phyloP scores from a whole-genome alignment of 2,888 invertebrate species.

The Idaea aversata region DNA sequence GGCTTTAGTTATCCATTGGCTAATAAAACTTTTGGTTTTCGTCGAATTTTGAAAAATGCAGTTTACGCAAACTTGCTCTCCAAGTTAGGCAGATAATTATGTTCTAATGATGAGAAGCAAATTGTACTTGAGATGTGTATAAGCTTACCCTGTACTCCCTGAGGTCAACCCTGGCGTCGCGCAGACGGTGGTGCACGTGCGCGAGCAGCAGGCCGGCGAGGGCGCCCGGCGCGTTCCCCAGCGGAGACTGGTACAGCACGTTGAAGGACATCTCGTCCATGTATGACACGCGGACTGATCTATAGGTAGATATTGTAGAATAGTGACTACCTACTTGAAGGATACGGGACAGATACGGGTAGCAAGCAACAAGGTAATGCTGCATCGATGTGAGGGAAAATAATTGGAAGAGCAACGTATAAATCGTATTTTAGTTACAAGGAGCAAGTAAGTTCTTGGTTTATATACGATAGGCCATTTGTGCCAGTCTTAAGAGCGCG shows the following conservation, averaged over 20 bases:
- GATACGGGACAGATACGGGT: too few relatives aligned
- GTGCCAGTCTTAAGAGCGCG: too few relatives aligned
- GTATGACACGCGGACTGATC: conserved; percentile 59
- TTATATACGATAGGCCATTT: neutral
- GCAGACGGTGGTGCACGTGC: conserved; percentile 52
- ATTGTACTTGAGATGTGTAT: too few relatives aligned
- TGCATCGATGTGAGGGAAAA: too few relatives aligned
- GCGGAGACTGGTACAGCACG: conserved; percentile 70
- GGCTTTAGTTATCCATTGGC: too few relatives aligned
- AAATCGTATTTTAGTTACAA: neutral
- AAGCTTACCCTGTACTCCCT: conserved; percentile 41
- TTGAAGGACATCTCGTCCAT: conserved; percentile 59
- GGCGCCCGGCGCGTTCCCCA: conserved; percentile 66
- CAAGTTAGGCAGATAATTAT: conserved; percentile 5
- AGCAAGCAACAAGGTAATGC: too few relatives aligned
- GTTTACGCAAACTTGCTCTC: too few relatives aligned
- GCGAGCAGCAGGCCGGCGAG: conserved; percentile 67
- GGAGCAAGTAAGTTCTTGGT: neutral
- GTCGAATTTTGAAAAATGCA: too few relatives aligned
- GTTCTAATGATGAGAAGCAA: conserved; percentile 10
- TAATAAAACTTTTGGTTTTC: too few relatives aligned
- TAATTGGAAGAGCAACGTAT: neutral
- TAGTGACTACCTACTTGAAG: neutral
- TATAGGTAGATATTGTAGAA: conserved; percentile 21
- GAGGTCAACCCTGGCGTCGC: conserved; percentile 33